Conservation (phyloP, 1,140 invertebrate species). For the Tribolium castaneum region DNA sequence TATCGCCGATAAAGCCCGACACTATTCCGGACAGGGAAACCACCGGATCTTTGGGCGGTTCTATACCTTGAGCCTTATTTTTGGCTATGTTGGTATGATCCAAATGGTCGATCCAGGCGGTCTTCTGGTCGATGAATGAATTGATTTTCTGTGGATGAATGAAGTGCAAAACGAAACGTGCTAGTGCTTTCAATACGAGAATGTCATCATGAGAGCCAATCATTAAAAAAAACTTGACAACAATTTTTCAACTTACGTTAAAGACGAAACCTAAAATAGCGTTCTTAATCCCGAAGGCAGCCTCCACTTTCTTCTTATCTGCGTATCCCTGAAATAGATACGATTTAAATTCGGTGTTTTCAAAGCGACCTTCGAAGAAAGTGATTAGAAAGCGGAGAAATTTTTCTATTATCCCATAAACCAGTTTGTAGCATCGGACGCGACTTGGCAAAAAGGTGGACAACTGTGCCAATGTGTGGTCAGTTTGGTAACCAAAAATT, state of each 20-base stretch:
- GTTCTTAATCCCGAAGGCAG: slow-evolving; percentile 78
- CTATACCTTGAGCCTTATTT: slow-evolving; percentile 79
- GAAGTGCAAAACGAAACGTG: neutral
- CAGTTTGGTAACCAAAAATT: slow-evolving; percentile 12
- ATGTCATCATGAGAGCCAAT: too few species aligned
- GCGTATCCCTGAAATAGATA: neutral
- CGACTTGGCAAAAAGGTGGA: neutral
- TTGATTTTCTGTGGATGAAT: slow-evolving; percentile 76
- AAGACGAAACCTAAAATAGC: slow-evolving; percentile 82
- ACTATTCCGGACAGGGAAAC: slow-evolving; percentile 66
- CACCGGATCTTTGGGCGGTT: slow-evolving; percentile 66
- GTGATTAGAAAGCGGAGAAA: neutral
- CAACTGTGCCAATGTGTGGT: slow-evolving; percentile 4
- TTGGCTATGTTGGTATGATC: slow-evolving; percentile 78
- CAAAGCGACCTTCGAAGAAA: neutral
- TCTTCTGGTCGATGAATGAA: slow-evolving; percentile 80
- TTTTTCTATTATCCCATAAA: neutral
- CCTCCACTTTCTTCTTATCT: slow-evolving; percentile 79
- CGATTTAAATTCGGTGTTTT: neutral
- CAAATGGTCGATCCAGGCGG: slow-evolving; percentile 72
- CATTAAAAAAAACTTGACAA: too few species aligned
- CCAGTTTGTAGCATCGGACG: neutral
- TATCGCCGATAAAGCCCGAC: slow-evolving; percentile 65
- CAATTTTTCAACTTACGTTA: slow-evolving; percentile 72
- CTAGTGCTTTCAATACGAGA: too few species aligned